Conservation (phyloP, 2,113 vertebrate species). For the Chlamydotis undulata region DNA sequence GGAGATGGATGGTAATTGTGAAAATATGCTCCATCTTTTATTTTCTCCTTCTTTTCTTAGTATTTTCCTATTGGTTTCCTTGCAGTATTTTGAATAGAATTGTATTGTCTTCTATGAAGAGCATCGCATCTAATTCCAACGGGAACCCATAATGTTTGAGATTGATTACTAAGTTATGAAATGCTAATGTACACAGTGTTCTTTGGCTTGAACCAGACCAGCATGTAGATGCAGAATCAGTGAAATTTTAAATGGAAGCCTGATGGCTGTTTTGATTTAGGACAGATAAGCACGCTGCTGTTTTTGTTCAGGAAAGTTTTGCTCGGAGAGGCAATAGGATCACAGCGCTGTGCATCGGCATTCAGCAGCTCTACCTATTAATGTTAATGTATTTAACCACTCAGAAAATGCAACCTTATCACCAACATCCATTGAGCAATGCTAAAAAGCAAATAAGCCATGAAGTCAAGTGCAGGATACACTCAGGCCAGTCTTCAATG, state of each 20-base stretch:
- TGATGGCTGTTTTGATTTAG: constrained; percentile 16
- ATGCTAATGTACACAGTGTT: not conserved
- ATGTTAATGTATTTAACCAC: not conserved
- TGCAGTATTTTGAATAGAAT: not conserved
- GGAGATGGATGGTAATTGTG: not conserved
- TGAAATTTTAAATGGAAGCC: constrained; percentile 11
- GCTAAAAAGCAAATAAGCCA: not conserved
- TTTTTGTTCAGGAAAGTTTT: not conserved
- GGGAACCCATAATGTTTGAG: not conserved
- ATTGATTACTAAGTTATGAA: not conserved
- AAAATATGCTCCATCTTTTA: not conserved
- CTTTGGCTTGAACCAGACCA: not conserved
- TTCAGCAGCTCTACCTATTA: not conserved
- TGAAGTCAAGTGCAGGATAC: not conserved
- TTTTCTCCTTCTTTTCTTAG: not conserved
- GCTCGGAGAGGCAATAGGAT: not conserved
- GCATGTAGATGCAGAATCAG: not conserved
- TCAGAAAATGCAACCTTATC: not conserved
- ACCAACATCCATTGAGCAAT: not conserved
- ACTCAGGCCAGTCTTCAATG: not conserved
- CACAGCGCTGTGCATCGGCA: not conserved
- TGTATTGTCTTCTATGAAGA: not conserved
- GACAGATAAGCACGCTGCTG: not conserved
- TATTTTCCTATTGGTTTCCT: not conserved
- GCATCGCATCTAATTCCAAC: not conserved